Conservation (phyloP, 1,140 invertebrate species). For the Macrobrachium nipponense region DNA sequence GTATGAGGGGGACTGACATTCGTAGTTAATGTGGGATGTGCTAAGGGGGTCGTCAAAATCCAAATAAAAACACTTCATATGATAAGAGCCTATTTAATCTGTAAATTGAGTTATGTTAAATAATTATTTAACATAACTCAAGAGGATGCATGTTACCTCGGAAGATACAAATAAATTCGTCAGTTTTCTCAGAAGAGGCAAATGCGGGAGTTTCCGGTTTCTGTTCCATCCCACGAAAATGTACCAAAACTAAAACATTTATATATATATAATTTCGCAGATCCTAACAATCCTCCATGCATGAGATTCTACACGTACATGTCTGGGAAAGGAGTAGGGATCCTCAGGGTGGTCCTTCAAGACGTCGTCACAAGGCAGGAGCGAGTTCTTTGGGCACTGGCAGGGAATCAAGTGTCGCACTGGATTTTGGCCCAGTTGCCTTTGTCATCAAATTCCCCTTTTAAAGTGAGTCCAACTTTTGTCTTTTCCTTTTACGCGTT, state of each 20-base stretch:
- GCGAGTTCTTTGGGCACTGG: conserved; percentile 75
- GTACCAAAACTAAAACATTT: background rate
- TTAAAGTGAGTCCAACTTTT: conserved; percentile 69
- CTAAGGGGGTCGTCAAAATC: too few species aligned
- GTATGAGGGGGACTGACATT: too few species aligned
- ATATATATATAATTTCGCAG: conserved; percentile 20
- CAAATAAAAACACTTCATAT: too few species aligned
- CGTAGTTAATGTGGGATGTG: too few species aligned
- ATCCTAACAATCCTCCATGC: conserved; percentile 69
- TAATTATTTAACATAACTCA: too few species aligned
- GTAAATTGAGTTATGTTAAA: too few species aligned
- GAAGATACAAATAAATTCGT: too few species aligned
- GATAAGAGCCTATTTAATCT: too few species aligned
- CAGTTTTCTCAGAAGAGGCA: too few species aligned
- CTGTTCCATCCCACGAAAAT: background rate
- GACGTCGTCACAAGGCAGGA: conserved; percentile 65
- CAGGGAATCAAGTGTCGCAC: conserved; percentile 77
- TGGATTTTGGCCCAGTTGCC: conserved; percentile 79
- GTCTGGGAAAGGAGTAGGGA: conserved; percentile 79
- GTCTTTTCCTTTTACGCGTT: background rate
- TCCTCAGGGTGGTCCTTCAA: conserved; percentile 70
- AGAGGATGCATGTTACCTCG: too few species aligned
- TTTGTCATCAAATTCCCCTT: conserved; percentile 73
- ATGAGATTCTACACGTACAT: conserved; percentile 82
- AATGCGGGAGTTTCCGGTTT: too few species aligned